phyloP scores from a whole-genome alignment of 2,113 vertebrate genomes.

The Psittacara wagleri region DNA sequence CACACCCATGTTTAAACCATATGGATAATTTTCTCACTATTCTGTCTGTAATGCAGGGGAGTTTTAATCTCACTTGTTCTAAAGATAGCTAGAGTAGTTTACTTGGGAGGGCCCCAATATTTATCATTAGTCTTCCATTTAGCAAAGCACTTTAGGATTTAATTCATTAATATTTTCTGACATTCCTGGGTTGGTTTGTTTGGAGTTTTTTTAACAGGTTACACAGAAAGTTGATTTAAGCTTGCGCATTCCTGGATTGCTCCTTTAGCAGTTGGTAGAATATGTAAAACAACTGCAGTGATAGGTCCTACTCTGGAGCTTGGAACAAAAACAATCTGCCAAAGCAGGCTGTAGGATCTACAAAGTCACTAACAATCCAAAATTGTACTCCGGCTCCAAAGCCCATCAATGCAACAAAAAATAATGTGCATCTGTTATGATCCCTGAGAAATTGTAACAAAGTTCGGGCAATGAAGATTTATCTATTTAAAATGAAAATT shows the following conservation, averaged over 20 bases:
- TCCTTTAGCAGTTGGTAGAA: neutral
- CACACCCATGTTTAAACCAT: neutral
- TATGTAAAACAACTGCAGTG: neutral
- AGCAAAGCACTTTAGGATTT: neutral
- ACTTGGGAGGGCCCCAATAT: neutral
- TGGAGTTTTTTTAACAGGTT: neutral
- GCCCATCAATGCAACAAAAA: neutral
- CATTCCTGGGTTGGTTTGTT: neutral
- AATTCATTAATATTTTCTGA: neutral
- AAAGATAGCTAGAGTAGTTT: neutral
- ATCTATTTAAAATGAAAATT: slow-evolving; percentile 30
- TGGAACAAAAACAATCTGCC: neutral
- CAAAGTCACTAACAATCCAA: neutral
- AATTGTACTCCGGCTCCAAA: neutral
- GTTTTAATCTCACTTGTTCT: neutral
- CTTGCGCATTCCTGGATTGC: neutral
- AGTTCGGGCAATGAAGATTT: neutral
- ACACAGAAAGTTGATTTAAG: neutral
- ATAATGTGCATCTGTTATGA: neutral
- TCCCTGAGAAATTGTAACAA: neutral
- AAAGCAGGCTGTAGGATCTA: neutral
- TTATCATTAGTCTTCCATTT: neutral
- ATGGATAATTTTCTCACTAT: neutral
- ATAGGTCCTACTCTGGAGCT: neutral
- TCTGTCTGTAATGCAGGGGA: neutral